A percentile compares a stretch with the other conserved stretches of the same genome.
Conservation (phyloP, 2,113 vertebrate species). For the Galeopterus variegatus region DNA sequence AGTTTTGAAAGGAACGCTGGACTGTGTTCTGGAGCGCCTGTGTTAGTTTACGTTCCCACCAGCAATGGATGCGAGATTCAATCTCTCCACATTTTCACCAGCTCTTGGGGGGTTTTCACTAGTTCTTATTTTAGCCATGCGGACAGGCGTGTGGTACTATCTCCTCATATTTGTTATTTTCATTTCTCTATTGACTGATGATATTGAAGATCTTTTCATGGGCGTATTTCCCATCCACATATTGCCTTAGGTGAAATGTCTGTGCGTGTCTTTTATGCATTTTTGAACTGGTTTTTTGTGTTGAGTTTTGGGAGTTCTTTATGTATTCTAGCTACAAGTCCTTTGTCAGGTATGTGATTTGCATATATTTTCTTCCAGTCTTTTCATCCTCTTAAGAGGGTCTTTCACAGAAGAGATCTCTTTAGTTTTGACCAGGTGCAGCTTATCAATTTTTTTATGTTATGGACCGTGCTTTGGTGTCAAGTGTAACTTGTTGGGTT, state of each 20-base stretch:
- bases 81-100: background rate
- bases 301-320: background rate
- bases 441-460: background rate
- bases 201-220: rapidly evolving
- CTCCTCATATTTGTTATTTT: background rate
- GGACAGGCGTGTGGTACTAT: rapidly evolving
- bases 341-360: background rate
- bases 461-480: background rate
- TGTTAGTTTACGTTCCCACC: rapidly evolving
- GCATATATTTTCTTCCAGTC: background rate
- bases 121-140: background rate
- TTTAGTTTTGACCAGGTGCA: background rate
- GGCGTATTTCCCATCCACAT: background rate
- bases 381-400: background rate
- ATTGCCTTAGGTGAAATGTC: background rate
- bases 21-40: background rate
- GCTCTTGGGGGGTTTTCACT: rapidly evolving
- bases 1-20: background rate
- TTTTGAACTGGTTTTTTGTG: background rate
- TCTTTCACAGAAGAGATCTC: background rate
- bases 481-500: background rate
- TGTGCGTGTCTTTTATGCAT: background rate
- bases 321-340: rapidly evolving
- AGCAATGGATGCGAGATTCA: rapidly evolving
- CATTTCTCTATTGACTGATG: background rate